Evolutionary conservation across 2,113 vertebrate species (phyloP), one percentile per base, ranked within the genome.

Genomic region (Zosterops pallidus): DNA sequence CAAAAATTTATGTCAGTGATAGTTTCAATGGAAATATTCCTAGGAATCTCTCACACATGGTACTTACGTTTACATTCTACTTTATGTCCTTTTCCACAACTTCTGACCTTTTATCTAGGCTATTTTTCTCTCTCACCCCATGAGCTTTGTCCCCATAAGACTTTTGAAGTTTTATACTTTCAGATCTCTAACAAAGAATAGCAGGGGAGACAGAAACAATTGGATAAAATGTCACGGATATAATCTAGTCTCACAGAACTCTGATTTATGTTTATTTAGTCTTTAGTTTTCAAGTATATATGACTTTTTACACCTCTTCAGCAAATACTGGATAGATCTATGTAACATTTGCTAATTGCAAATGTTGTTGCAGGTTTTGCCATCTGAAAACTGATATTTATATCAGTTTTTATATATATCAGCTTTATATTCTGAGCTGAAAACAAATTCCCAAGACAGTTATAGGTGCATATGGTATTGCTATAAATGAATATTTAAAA

Each of bases 121-220:
- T 93, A 82, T 86, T 94, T 91, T 92, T 91, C 67, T 91, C 37
- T 84, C 19, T 35, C 55, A 22, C 42, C 83, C 50, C 83, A 47
- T 76, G 94, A 94, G 94, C 80, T 88, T 92, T 83, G 64, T 72
- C 83, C 93, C 67, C 90, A 16, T 72, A 93, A 91, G 95, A 90
- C 59, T 92, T 94, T 44, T 91, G 60, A 91, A 90, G 80, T 89
- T 89, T 95, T 94, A 95, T 74, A 46, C 63, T 70, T 93, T 92
- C 79, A 88, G 90, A 86, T 92, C 75, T 93, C 59, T 82, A 93
- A 59, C 67, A 83, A 95, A 83, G 55, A 93, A 89, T 90, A 94
- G 77, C 88, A 92, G n/a, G 56, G 77, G 81, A 91, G 92, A 83
- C 53, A 83, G 87, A 95, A 96, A 81, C 59, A 95, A 92, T 78